phyloP scores from a whole-genome alignment of 2,888 invertebrate species.

The Macaria notata region DNA sequence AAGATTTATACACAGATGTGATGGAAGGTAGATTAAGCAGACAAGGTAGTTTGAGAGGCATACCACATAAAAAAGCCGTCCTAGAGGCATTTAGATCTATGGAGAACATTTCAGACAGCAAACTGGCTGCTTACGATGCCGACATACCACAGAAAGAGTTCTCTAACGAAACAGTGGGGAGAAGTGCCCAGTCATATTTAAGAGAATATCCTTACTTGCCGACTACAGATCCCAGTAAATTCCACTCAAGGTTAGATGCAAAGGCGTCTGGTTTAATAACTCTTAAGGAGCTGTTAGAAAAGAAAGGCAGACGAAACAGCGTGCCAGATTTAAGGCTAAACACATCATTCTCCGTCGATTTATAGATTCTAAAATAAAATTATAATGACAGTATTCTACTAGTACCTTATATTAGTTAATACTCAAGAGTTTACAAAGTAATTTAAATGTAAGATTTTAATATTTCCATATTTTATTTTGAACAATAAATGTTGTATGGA shows the following conservation, averaged over 20 bases:
- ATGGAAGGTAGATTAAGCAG: conserved; percentile 73
- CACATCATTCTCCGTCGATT: conserved; percentile 62
- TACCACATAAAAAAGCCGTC: conserved; percentile 79
- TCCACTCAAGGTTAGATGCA: conserved; percentile 68
- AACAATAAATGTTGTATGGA: no score
- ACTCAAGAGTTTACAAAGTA: conserved; percentile 40
- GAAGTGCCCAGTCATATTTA: conserved; percentile 72
- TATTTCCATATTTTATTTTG: not conserved
- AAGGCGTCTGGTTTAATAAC: conserved; percentile 74
- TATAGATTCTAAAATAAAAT: conserved; percentile 40
- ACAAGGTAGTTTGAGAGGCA: conserved; percentile 77
- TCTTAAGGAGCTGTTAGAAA: conserved; percentile 62
- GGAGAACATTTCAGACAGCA: conserved; percentile 67
- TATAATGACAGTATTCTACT: conserved; percentile 53
- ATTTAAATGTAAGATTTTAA: conserved; percentile 8
- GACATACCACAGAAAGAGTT: conserved; percentile 62
- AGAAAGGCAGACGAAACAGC: conserved; percentile 69
- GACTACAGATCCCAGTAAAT: conserved; percentile 74
- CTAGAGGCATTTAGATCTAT: conserved; percentile 77
- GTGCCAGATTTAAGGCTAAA: conserved; percentile 74
- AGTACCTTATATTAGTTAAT: conserved; percentile 56
- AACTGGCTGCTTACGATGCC: conserved; percentile 68
- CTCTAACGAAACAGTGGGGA: conserved; percentile 58
- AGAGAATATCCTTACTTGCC: conserved; percentile 77
- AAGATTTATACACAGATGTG: conserved; percentile 75